These are phyloP conservation scores for Rhabdophis nuchalis DNA, from an alignment of 2,797 vertebrate genomes.

Conservation along the genomic window DNA sequence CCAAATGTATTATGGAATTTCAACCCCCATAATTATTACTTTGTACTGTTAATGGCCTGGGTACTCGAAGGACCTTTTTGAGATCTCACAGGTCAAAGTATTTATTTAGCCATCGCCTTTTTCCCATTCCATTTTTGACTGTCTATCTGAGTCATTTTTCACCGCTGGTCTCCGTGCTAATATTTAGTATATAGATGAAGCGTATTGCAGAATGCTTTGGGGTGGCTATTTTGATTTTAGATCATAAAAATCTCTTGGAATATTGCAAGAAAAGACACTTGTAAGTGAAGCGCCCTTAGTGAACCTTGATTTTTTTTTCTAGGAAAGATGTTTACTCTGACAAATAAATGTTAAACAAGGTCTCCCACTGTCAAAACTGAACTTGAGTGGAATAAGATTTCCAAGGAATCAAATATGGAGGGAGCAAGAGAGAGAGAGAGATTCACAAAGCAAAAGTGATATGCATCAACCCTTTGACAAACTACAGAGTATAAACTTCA, in stretches of 20 bases:
- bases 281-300: background rate
- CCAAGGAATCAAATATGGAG: background rate
- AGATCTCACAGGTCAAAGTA: background rate
- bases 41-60: background rate
- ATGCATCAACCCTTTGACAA: constrained; percentile 21
- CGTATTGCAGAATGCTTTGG: background rate
- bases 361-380: background rate
- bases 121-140: background rate
- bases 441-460: constrained; percentile 21
- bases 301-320: background rate
- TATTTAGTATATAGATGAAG: background rate
- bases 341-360: background rate
- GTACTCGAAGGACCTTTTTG: background rate
- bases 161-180: background rate
- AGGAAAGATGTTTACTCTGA: background rate
- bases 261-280: background rate
- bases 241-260: background rate
- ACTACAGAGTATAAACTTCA: background rate
- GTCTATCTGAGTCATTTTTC: background rate
- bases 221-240: background rate
- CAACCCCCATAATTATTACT: background rate
- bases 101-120: background rate
- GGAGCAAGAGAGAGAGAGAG: background rate
- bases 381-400: background rate
- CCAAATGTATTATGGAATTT: background rate